Percentiles rank a stretch among this genome's conserved stretches.
Conservation (phyloP, 2,113 vertebrate species). For the Maccullochella peelii region DNA sequence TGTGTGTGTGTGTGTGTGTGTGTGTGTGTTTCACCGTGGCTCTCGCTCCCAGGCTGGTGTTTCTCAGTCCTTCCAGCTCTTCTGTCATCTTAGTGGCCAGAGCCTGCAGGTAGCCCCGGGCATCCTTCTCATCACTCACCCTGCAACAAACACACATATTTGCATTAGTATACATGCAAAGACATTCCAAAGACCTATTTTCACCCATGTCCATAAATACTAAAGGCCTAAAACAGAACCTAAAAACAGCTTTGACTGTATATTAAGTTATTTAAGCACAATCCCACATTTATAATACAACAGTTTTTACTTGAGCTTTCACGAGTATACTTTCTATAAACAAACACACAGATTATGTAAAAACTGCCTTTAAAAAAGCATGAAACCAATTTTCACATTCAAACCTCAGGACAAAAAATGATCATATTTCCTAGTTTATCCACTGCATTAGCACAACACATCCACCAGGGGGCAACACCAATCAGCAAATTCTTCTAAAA, state of each 20-base stretch:
- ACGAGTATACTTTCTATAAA: slow-evolving; percentile 1
- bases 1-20: background rate
- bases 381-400: background rate
- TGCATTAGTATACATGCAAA: background rate
- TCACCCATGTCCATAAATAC: background rate
- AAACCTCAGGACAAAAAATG: background rate
- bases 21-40: slow-evolving; percentile 87
- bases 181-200: accelerated
- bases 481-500: slow-evolving; percentile 8
- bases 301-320: background rate
- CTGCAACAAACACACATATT: slow-evolving; percentile 72
- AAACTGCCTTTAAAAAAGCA: background rate
- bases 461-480: slow-evolving; percentile 61
- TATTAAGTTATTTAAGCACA: background rate
- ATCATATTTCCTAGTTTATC: background rate
- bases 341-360: background rate
- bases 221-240: background rate
- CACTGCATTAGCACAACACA: background rate
- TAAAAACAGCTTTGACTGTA: background rate
- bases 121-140: slow-evolving; percentile 99
- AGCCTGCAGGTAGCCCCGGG: slow-evolving; percentile 96
- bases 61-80: slow-evolving; percentile 94
- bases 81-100: slow-evolving; percentile 99
- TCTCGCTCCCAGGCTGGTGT: slow-evolving; percentile 94
- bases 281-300: background rate